Evolutionary conservation across 2,797 vertebrate species (phyloP).

Genomic region (Paramormyrops hopkinsi): DNA sequence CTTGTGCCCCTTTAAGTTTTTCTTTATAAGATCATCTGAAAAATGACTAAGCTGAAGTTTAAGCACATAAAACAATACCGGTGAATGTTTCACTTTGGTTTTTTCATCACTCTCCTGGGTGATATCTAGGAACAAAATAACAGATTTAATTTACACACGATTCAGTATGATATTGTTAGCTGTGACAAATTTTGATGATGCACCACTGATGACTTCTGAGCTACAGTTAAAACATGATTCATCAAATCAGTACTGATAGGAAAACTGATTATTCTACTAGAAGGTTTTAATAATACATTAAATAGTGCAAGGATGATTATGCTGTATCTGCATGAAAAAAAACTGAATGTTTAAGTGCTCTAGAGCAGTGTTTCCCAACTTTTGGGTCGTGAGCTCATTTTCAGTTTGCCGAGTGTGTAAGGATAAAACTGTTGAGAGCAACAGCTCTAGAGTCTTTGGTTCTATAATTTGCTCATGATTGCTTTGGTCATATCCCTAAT

Average conservation of each 20-base stretch:
- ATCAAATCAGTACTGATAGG: neutral
- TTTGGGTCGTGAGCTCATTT: neutral
- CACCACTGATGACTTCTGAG: neutral
- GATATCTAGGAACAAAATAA: conserved; percentile 13
- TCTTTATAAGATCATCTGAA: neutral
- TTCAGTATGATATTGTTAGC: neutral
- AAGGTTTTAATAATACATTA: neutral
- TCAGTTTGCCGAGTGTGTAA: neutral
- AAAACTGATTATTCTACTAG: neutral
- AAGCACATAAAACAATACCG: conserved; percentile 18
- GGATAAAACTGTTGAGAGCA: neutral
- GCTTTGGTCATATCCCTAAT: neutral
- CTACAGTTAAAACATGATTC: neutral
- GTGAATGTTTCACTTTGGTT: neutral
- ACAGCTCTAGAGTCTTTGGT: neutral
- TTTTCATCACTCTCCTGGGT: neutral
- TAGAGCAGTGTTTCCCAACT: neutral
- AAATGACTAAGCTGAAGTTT: neutral
- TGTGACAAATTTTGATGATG: neutral
- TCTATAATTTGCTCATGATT: neutral
- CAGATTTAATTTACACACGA: neutral
- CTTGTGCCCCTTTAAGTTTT: neutral
- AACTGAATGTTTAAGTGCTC: neutral
- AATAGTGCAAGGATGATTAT: neutral
- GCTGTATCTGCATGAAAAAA: neutral